Evolutionary conservation across 2,113 vertebrate species (phyloP), one percentile per base, ranked within the genome.

Genomic region (Tenrec ecaudatus): DNA sequence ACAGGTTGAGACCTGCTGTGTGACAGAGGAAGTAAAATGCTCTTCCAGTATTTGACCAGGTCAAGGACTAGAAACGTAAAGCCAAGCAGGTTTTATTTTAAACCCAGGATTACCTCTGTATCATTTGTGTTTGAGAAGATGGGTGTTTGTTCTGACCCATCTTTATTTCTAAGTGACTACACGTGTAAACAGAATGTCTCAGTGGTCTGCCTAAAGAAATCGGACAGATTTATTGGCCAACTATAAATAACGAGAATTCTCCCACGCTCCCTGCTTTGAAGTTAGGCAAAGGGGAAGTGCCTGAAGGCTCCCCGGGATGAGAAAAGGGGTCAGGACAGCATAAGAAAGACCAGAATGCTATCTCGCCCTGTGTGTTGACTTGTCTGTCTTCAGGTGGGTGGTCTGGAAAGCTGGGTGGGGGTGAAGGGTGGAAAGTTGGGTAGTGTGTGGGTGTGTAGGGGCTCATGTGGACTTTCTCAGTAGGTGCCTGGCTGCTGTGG

Each of bases 161-260:
- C 33, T 81, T 96, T 89, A 87, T 85, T 94, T 96, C 84, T 93
- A 93, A 90, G 77, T 96, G 90, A 87, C 57, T 68, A 31, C 23
- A 58, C 29, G 62, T 82, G 31, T 78, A 92, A 93, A 90, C 73
- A 79, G 92, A 94, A 91, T 82, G 53, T 47, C 80, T 85, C 89
- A 10, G 40, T 92, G 27, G 15, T 92, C 86, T 93, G 19, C 6
- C 60, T 29, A 53, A 53, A 1, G 25, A 47, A 77, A 81, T 33
- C 17, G 57, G 77, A 77, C 36, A 84, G 58, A 91, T 93, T 91
- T 96, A 89, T 87, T 57, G 73, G 40, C 40, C 73, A 86, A 3
- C 71, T 80, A 19, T 77, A 87, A 95, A 91, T 89, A 77, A 79
- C 20, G 71, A 66, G 81, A 38, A 64, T 83, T 86, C 77, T 94